A percentile compares a stretch with the other conserved stretches of the same genome.
Evolutionary conservation across 2,888 invertebrate genomes (phyloP).

Genomic region (Erynnis tages): DNA sequence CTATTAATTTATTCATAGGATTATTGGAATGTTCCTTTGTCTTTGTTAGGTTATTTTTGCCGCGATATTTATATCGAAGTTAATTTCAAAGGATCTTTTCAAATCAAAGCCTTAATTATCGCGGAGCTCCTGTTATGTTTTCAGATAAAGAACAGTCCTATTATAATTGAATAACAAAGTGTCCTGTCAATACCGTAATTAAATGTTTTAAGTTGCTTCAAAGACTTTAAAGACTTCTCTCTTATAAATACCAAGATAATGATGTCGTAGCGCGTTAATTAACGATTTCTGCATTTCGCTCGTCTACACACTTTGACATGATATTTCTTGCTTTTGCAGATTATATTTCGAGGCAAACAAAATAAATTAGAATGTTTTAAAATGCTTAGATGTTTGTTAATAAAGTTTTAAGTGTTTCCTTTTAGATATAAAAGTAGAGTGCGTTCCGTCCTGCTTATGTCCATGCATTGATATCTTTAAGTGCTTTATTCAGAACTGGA

Average conservation of each 20-base stretch:
- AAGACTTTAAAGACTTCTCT: constrained; percentile 45
- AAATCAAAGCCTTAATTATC: constrained; percentile 15
- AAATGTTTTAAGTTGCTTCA: constrained; percentile 48
- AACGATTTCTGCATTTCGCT: constrained; percentile 40
- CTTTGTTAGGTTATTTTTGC: neutral
- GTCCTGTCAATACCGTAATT: constrained; percentile 48
- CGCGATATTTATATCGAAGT: constrained; percentile 9
- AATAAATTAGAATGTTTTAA: neutral
- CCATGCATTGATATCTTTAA: no score
- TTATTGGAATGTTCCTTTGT: constrained; percentile 52
- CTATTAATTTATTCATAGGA: constrained; percentile 43
- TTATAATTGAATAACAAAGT: constrained; percentile 37
- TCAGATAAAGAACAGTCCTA: constrained; percentile 21
- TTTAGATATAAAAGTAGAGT: no score
- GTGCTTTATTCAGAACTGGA: no score
- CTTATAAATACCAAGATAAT: constrained; percentile 48
- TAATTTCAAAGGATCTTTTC: constrained; percentile 12
- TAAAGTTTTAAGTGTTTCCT: neutral
- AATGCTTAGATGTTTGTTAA: neutral
- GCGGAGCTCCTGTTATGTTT: constrained; percentile 4
- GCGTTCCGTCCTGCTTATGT: no score
- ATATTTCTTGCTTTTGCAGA: constrained; percentile 7
- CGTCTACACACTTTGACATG: constrained; percentile 2
- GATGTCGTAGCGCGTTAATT: constrained; percentile 45
- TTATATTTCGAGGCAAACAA: neutral